Base-by-base conservation (phyloP, 2,888 invertebrate species). In the Amphipoea oculea region DNA sequence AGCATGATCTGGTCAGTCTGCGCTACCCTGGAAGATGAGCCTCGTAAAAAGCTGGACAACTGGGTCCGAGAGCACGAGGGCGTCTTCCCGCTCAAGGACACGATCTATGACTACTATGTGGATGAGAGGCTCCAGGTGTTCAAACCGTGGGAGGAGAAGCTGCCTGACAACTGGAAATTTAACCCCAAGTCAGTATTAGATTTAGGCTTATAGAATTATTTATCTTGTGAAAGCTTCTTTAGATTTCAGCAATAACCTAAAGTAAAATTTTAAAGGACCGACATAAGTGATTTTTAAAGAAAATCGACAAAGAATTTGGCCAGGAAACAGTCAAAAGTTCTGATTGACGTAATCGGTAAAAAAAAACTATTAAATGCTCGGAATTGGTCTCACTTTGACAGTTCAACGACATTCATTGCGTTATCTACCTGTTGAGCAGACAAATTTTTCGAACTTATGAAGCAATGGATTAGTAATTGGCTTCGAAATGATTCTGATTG, bases 101-200 rank as follows among this genome's bases (percentile, higher is more conserved):
- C 98, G 0, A 97, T 99, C 14, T 99, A 98, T 94, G 99, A 99
- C 94, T 99, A 99, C 94, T 99, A 97, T 92, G 98, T 99, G n/a
- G 99, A 99, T 91, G 97, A 98, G 62, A 96, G 97, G 82, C 97
- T 98, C 84, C 97, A 97, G 51, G 96, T 97, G 80, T 98, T 99
- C 95, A 96, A 97, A 73, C 97, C 98, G 36, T 99, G 99, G 99
- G 98, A 98, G 89, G 98, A 98, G 78, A 98, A 97, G 92, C 96
- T 99, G 85, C 97, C 98, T 0, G 97, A 97, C 74, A 97, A 97
- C 78, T 99, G 99, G 99, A 98, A 97, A 94, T 98, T 97, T 90
- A 98, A 98, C 79, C 94, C 97, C 0, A 97, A 92, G 98, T 98
- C 89, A 92, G 92, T 82, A 76, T 1, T 0, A 48, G 20, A 20